Conservation (phyloP, 2,797 vertebrate genomes). For the Leptodactylus fallax region DNA sequence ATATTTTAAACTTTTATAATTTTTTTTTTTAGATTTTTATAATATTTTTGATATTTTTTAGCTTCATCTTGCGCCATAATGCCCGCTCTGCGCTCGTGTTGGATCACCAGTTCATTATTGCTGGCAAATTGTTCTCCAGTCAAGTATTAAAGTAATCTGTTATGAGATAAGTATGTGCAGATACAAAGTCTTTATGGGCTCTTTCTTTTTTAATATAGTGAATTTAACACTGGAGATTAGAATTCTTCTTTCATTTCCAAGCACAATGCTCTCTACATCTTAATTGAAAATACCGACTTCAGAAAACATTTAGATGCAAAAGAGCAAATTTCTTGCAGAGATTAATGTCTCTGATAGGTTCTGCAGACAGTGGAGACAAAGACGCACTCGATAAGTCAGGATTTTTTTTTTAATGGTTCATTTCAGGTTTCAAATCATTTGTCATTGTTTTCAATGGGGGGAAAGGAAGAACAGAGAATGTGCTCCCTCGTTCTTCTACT, state of each 20-base stretch:
- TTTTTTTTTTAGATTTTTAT: background rate
- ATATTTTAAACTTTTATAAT: background rate
- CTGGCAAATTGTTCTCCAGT: background rate
- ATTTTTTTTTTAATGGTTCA: constrained; percentile 26
- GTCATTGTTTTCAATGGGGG: constrained; percentile 30
- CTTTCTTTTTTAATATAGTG: constrained; percentile 23
- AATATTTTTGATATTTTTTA: background rate
- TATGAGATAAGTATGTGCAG: constrained; percentile 30
- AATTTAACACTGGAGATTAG: constrained; percentile 33
- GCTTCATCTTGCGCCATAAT: background rate
- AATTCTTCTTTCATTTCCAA: constrained; percentile 27
- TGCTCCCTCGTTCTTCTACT: background rate
- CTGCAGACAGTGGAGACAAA: constrained; percentile 6
- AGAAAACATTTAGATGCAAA: constrained; percentile 42
- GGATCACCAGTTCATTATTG: constrained; percentile 10
- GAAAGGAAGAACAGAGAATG: background rate
- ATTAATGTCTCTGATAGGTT: constrained; percentile 21
- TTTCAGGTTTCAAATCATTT: constrained; percentile 42
- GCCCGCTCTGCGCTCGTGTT: background rate
- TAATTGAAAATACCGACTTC: constrained; percentile 54
- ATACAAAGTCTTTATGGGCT: background rate
- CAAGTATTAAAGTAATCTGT: constrained; percentile 18
- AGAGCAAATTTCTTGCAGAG: constrained; percentile 39
- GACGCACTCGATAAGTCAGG: constrained; percentile 14
- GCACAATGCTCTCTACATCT: constrained; percentile 40